These are phyloP conservation scores for Araneus ventricosus DNA, from an alignment of 1,140 invertebrate genomes.

Conservation along the genomic window DNA sequence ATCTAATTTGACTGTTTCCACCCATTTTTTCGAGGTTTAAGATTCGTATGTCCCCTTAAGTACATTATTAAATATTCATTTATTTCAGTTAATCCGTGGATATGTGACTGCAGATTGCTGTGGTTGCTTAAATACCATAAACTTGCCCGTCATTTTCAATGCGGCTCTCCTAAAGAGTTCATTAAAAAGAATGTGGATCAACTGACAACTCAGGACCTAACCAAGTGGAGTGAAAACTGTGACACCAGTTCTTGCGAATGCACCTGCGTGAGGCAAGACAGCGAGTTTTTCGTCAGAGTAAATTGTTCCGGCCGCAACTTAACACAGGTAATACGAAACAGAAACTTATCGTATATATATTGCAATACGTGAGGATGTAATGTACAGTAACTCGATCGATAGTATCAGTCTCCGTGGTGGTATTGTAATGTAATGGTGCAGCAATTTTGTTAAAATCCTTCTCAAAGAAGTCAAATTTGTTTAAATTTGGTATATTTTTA, in stretches of 20 bases:
- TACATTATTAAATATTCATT: background rate
- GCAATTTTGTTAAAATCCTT: too few species aligned
- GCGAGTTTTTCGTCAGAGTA: constrained; percentile 17
- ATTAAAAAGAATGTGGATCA: background rate
- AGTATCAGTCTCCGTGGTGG: too few species aligned
- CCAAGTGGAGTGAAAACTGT: background rate
- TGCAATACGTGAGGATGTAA: too few species aligned
- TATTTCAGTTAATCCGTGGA: constrained; percentile 44
- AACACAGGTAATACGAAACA: constrained; percentile 1
- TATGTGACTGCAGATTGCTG: constrained; percentile 40
- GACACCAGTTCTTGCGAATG: background rate
- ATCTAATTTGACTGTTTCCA: too few species aligned
- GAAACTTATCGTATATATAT: too few species aligned
- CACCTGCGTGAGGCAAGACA: background rate
- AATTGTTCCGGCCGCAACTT: constrained; percentile 37
- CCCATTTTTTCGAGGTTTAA: too few species aligned
- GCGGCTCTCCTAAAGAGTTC: background rate
- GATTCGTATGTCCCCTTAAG: too few species aligned
- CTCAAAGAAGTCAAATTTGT: too few species aligned
- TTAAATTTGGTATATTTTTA: too few species aligned
- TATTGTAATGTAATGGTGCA: too few species aligned
- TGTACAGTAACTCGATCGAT: too few species aligned
- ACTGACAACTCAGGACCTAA: background rate
- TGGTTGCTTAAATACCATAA: constrained; percentile 10
- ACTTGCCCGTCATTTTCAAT: background rate